These are phyloP conservation scores for Meandrusa payeni DNA, from an alignment of 2,888 invertebrate genomes.

Conservation along the genomic window DNA sequence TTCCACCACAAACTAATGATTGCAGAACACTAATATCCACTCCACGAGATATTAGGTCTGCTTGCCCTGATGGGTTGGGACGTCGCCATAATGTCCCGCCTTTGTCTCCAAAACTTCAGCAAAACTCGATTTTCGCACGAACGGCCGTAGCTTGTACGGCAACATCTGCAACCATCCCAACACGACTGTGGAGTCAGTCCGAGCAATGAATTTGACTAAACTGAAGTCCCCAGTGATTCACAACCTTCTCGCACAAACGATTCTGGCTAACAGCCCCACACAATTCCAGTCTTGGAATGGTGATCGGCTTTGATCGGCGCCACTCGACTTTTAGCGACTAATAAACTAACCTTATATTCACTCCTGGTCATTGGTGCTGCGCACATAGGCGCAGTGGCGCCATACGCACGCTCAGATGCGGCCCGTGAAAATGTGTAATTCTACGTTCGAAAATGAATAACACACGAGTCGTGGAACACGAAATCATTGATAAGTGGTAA, in stretches of 20 bases:
- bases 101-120: slow-evolving; percentile 34
- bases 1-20: too few relatives aligned
- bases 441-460: too few relatives aligned
- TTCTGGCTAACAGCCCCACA: slow-evolving; percentile 36
- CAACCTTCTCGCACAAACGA: slow-evolving; percentile 32
- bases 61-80: slow-evolving; percentile 28
- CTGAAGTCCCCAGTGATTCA: slow-evolving; percentile 24
- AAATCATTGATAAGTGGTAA: slow-evolving; percentile 28
- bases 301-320: slow-evolving; percentile 34
- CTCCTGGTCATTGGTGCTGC: slow-evolving; percentile 24
- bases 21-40: slow-evolving; percentile 14
- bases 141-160: slow-evolving; percentile 32
- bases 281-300: slow-evolving; percentile 36
- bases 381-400: slow-evolving; percentile 34
- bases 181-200: slow-evolving; percentile 33
- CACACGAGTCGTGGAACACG: slow-evolving; percentile 30
- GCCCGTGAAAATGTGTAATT: too few relatives aligned
- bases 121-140: slow-evolving; percentile 35
- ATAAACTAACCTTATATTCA: background rate
- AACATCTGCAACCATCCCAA: slow-evolving; percentile 15
- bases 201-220: slow-evolving; percentile 26
- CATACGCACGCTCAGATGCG: slow-evolving; percentile 37
- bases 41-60: slow-evolving; percentile 27
- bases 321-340: slow-evolving; percentile 32
- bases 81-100: slow-evolving; percentile 30